Percentiles rank a stretch among this genome's conserved stretches.
Conservation (phyloP, 2,888 invertebrate species). For the Idaea straminata region DNA sequence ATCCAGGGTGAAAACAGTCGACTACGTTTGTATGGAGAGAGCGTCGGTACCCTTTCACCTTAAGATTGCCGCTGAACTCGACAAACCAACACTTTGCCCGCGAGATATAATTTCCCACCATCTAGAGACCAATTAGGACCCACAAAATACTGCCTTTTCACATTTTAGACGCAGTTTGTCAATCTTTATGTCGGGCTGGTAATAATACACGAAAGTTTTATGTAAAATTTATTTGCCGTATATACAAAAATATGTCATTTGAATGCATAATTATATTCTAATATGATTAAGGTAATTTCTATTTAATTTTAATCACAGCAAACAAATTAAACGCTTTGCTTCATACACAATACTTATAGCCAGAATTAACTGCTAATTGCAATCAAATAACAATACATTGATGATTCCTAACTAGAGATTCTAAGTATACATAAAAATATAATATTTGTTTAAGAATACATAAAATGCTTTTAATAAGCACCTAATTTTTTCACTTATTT, state of each 20-base stretch:
- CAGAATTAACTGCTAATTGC: conserved; percentile 6
- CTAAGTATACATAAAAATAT: conserved; percentile 15
- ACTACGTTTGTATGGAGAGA: no score
- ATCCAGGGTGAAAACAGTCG: no score
- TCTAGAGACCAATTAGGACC: conserved; percentile 46
- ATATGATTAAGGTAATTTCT: conserved; percentile 32
- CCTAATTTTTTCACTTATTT: neutral
- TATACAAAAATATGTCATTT: conserved; percentile 63
- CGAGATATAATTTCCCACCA: conserved; percentile 58
- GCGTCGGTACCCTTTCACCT: no score
- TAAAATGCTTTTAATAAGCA: neutral
- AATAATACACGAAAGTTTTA: conserved; percentile 31
- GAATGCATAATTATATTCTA: conserved; percentile 27
- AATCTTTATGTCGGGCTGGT: conserved; percentile 28
- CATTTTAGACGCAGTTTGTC: conserved; percentile 33
- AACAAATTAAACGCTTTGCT: conserved; percentile 27
- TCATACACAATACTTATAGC: conserved; percentile 8
- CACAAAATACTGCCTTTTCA: conserved; percentile 43
- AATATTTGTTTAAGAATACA: conserved; percentile 2
- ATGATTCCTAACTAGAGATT: conserved; percentile 12
- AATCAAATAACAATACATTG: conserved; percentile 8
- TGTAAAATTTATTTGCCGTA: conserved; percentile 55
- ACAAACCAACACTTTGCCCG: conserved; percentile 46
- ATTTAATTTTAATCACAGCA: conserved; percentile 42
- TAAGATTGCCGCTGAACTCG: conserved; percentile 55